Conservation (phyloP, 1,140 invertebrate species). For the Chironomus tepperi region DNA sequence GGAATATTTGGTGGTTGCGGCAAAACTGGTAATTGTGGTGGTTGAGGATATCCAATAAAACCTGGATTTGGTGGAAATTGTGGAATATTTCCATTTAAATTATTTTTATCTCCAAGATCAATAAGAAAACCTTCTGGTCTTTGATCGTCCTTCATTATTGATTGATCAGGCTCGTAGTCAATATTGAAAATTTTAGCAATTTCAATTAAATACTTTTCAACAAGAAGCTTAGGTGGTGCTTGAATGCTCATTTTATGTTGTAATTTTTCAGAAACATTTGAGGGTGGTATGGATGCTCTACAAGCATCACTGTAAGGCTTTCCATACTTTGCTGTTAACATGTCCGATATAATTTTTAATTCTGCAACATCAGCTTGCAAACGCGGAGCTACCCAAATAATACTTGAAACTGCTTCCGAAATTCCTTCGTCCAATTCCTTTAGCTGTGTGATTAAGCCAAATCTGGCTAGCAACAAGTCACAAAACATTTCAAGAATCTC, state of each 20-base stretch:
- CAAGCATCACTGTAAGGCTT: slow-evolving; percentile 84
- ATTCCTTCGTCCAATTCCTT: slow-evolving; percentile 94
- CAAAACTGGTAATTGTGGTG: slow-evolving; percentile 51
- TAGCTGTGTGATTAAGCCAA: slow-evolving; percentile 95
- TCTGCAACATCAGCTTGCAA: slow-evolving; percentile 69
- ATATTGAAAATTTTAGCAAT: slow-evolving; percentile 94
- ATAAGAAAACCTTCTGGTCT: slow-evolving; percentile 67
- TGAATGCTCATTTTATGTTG: slow-evolving; percentile 94
- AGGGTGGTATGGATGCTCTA: slow-evolving; percentile 65
- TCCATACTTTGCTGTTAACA: slow-evolving; percentile 88
- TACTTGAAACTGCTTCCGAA: slow-evolving; percentile 88
- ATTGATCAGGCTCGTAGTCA: slow-evolving; percentile 85
- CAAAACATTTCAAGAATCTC: slow-evolving; percentile 99
- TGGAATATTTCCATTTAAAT: slow-evolving; percentile 46
- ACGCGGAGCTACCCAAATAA: slow-evolving; percentile 94
- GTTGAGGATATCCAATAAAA: slow-evolving; percentile 67
- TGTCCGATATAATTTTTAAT: slow-evolving; percentile 73
- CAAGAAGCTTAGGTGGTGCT: slow-evolving; percentile 89
- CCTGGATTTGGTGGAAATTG: slow-evolving; percentile 52
- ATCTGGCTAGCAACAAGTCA: slow-evolving; percentile 92
- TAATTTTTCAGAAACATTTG: slow-evolving; percentile 79
- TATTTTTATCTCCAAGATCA: slow-evolving; percentile 59
- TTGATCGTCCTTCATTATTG: slow-evolving; percentile 78
- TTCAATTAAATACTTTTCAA: slow-evolving; percentile 93
- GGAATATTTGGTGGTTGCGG: slow-evolving; percentile 37